Conservation (phyloP, 2,797 vertebrate species). For the Nyctibius grandis region DNA sequence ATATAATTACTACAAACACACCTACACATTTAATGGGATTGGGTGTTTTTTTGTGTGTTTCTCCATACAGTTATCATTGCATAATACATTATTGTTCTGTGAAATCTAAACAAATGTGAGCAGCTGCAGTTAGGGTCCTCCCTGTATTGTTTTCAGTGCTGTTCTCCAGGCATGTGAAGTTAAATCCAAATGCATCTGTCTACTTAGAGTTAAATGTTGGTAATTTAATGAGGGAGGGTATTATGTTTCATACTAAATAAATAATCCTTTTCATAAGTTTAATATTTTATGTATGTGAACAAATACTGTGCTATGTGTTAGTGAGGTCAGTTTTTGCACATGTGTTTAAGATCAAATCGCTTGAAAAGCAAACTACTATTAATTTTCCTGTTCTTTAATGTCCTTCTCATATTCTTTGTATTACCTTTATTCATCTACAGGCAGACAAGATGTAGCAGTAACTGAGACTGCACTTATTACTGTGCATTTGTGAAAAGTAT, state of each 20-base stretch:
- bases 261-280: slow-evolving; percentile 21
- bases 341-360: neutral
- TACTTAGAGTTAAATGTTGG: neutral
- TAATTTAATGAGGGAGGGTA: slow-evolving; percentile 22
- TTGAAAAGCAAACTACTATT: neutral
- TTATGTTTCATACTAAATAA: slow-evolving; percentile 23
- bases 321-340: neutral
- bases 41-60: neutral
- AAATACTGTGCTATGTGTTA: neutral
- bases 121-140: slow-evolving; percentile 14
- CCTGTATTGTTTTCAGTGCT: neutral
- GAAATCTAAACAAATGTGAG: neutral
- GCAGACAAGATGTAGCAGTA: neutral
- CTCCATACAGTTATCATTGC: neutral
- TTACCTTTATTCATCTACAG: neutral
- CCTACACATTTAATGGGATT: neutral
- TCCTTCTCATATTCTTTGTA: neutral
- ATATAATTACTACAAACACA: neutral
- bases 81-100: neutral
- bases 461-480: neutral
- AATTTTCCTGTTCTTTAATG: neutral
- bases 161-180: neutral
- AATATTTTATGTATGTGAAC: slow-evolving; percentile 10
- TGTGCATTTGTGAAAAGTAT: neutral
- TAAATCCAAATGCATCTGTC: slow-evolving; percentile 34